phyloP scores from a whole-genome alignment of 2,888 invertebrate genomes.

The Syrista parreyssii region DNA sequence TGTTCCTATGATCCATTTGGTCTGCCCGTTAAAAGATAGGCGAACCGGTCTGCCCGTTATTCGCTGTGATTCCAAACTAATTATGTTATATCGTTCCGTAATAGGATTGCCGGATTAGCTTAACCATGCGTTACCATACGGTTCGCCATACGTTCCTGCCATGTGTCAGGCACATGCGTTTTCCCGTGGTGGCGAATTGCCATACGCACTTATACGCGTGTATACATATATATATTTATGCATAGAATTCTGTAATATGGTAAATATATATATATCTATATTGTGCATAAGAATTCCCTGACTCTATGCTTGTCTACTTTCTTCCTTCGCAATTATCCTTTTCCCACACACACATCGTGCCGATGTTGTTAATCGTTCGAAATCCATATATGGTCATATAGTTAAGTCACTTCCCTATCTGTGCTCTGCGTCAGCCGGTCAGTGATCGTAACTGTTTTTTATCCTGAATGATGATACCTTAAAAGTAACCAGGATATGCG shows the following conservation, averaged over 20 bases:
- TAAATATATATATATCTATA: neutral
- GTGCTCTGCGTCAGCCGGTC: constrained; percentile 35
- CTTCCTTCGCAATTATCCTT: constrained; percentile 39
- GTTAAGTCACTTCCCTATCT: constrained; percentile 28
- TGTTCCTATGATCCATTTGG: neutral
- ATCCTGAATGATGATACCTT: constrained; percentile 44
- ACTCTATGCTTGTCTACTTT: neutral
- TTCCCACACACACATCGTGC: constrained; percentile 25
- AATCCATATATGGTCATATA: constrained; percentile 47
- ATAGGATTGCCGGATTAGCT: constrained; percentile 50
- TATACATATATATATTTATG: neutral
- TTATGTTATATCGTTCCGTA: constrained; percentile 40
- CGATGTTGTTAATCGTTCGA: constrained; percentile 49
- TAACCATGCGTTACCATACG: neutral
- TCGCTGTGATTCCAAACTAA: constrained; percentile 37
- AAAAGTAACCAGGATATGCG: constrained; percentile 32
- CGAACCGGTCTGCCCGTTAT: neutral
- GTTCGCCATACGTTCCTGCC: neutral
- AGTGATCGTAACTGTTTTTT: constrained; percentile 40
- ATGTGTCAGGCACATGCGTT: neutral
- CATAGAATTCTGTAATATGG: neutral
- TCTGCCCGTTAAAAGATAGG: neutral
- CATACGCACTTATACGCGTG: constrained; percentile 12
- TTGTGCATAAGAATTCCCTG: neutral
- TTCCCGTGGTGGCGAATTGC: constrained; percentile 33